Evolutionary conservation across 2,113 vertebrate species (phyloP), one percentile per base, ranked within the genome.

Genomic region (Dromaius novaehollandiae): DNA sequence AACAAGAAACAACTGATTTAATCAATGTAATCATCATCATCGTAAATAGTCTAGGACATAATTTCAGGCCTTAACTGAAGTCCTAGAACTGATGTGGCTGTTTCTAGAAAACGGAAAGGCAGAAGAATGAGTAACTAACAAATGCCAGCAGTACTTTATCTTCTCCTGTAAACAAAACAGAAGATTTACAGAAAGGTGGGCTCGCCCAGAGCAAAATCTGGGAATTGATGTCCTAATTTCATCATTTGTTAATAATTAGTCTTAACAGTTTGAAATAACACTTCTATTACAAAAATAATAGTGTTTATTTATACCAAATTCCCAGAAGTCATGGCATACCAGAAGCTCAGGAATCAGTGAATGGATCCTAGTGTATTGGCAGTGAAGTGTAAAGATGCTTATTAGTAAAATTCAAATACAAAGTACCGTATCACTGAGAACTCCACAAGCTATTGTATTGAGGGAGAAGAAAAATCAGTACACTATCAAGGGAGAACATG

Each of bases 51-150:
- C 16, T n/a, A 7, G 34, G 21, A 22, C 36, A 26, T 2, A 2
- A 58, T 34, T 80, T 46, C 88, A 50, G 40, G 0, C 13, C 60
- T 61, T 53, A 80, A 55, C 25, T 80, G 30, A 48, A 85, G 77
- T 5, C 36, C 42, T 42, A 63, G 50, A 17, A 21, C 63, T 8
- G 24, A 7, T 36, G 44, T 4, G n/a, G 42, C 68, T 89, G 19
- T 14, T 38, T 30, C 20, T 19, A 12, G 53, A 44, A 28, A 14
- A 12, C 0, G 15, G 19, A 30, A 34, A 76, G 30, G 48, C 38
- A 87, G 34, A n/a, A 80, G 55, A 78, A 81, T 0, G 26, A 83
- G 46, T 50, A 81, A 6, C 21, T 38, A 25, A 28, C 0, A 0
- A 78, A 1, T 8, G 38, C 69, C 32, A 3, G 81, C 66, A 71